Percentiles rank a stretch among this genome's conserved stretches.
Evolutionary conservation across 2,797 vertebrate genomes (phyloP).

Genomic region (Acanthis flammea): DNA sequence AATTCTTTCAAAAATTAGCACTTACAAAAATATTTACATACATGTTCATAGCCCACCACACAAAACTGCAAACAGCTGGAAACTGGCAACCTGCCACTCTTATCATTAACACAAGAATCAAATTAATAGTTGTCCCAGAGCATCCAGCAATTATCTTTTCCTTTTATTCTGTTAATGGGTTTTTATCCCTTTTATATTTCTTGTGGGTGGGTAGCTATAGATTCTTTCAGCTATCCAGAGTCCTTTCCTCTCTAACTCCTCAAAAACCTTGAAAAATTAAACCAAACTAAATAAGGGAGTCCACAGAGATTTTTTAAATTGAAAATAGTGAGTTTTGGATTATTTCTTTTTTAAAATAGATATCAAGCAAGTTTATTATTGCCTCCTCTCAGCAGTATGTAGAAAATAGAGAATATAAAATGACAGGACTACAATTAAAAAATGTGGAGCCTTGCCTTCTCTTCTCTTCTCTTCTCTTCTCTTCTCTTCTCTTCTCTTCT

Average conservation of each 20-base stretch:
- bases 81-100: background rate
- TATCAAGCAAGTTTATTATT: background rate
- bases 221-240: background rate
- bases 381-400: background rate
- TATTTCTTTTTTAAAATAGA: background rate
- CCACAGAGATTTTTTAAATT: background rate
- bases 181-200: background rate
- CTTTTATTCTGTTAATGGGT: background rate
- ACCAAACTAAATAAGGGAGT: background rate
- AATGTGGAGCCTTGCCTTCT: background rate
- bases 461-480: background rate
- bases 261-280: background rate
- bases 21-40: background rate
- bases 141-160: background rate
- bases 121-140: background rate
- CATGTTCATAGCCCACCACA: background rate
- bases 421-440: background rate
- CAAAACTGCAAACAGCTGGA: background rate
- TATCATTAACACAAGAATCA: background rate
- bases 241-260: background rate
- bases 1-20: background rate
- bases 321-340: background rate
- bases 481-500: background rate
- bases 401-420: background rate
- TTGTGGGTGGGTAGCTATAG: background rate